A percentile compares a stretch with the other conserved stretches of the same genome.
phyloP scores from a whole-genome alignment of 2,113 vertebrate species.

The Lichenostomus cassidix region DNA sequence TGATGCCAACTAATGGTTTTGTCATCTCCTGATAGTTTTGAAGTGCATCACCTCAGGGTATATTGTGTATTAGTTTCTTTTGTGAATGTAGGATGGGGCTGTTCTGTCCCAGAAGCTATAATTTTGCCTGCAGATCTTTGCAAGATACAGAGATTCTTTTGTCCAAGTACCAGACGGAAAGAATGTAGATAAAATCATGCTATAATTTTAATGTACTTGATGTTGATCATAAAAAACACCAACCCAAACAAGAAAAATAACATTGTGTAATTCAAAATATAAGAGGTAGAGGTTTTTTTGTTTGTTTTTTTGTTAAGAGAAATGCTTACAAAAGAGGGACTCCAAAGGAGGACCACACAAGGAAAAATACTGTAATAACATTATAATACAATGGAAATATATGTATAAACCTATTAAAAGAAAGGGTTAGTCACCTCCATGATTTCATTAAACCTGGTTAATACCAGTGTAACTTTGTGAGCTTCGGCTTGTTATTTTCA shows the following conservation, averaged over 20 bases:
- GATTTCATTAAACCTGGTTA: conserved; percentile 18
- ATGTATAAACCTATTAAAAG: not conserved
- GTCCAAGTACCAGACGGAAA: not conserved
- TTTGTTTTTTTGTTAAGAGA: not conserved
- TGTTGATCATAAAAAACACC: not conserved
- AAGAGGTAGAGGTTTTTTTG: not conserved
- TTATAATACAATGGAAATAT: not conserved
- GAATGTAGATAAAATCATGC: not conserved
- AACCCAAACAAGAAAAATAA: not conserved
- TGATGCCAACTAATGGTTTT: not conserved
- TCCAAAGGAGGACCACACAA: not conserved
- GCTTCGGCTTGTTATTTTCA: not conserved
- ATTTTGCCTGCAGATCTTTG: conserved; percentile 29
- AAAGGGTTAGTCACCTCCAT: not conserved
- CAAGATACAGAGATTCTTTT: conserved; percentile 10
- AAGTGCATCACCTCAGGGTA: not conserved
- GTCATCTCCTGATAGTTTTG: not conserved
- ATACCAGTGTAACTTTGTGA: not conserved
- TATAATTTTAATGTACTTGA: not conserved
- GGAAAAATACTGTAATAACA: not conserved
- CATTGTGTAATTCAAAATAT: not conserved
- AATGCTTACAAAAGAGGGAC: not conserved
- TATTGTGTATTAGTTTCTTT: conserved; percentile 4
- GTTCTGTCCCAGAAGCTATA: not conserved
- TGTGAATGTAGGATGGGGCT: not conserved